Conservation (phyloP, 2,113 vertebrate species). For the Calidris pygmaea region DNA sequence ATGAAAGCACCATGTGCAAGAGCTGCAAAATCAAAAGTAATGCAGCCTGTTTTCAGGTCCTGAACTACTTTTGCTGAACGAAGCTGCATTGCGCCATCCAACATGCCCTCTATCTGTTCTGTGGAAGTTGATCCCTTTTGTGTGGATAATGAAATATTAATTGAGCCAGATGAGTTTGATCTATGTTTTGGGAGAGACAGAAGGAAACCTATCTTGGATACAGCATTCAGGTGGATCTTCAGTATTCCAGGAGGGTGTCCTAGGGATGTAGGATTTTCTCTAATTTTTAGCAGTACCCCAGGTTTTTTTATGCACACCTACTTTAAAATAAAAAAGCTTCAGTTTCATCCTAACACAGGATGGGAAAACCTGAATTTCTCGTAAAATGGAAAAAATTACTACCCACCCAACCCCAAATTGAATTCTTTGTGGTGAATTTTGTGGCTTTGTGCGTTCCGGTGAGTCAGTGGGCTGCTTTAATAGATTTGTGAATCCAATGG, state of each 20-base stretch:
- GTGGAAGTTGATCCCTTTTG: constrained; percentile 55
- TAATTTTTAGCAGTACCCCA: background rate
- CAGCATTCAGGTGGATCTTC: background rate
- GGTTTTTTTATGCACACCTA: rapidly evolving
- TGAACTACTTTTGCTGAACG: constrained; percentile 52
- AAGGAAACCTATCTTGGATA: rapidly evolving
- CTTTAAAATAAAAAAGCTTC: background rate
- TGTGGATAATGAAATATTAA: constrained; percentile 62
- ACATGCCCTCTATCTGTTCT: constrained; percentile 58
- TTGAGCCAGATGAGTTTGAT: constrained; percentile 31
- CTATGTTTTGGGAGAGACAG: background rate
- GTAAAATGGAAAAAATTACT: rapidly evolving
- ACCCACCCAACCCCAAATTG: rapidly evolving
- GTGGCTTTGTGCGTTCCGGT: background rate
- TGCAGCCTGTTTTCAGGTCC: constrained; percentile 31
- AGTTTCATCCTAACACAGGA: background rate
- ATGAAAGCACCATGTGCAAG: background rate
- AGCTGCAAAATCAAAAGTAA: background rate
- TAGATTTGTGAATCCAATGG: background rate
- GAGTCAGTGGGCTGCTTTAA: background rate
- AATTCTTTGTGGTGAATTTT: background rate
- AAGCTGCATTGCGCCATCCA: constrained; percentile 53
- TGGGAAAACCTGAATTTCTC: rapidly evolving
- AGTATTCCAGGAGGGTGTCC: background rate
- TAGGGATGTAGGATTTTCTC: background rate